Conservation (phyloP, 2,888 invertebrate genomes). For the Zelleria hepariella region DNA sequence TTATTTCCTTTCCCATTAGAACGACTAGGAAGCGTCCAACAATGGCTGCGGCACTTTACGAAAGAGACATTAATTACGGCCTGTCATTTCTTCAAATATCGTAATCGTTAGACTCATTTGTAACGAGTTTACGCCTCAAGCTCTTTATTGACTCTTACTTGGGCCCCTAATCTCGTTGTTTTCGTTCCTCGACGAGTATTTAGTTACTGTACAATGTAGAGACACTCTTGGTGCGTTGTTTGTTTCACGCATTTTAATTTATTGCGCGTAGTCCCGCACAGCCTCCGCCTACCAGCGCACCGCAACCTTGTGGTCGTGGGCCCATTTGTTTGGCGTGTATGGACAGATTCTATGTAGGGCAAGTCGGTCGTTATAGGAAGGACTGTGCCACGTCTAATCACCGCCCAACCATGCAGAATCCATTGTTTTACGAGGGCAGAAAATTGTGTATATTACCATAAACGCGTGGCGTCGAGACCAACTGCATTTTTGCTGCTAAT, state of each 20-base stretch:
- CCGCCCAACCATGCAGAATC: background rate
- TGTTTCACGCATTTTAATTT: slow-evolving; percentile 20
- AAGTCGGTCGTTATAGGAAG: background rate
- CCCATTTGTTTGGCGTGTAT: slow-evolving; percentile 51
- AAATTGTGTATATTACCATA: background rate
- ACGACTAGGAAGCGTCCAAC: background rate
- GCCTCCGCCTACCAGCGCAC: slow-evolving; percentile 16
- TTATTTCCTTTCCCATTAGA: background rate
- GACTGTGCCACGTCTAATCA: background rate
- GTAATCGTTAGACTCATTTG: background rate
- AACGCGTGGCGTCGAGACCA: background rate
- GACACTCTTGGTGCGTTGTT: background rate
- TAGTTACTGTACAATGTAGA: background rate
- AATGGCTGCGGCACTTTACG: background rate
- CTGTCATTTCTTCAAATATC: background rate
- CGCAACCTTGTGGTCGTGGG: slow-evolving; percentile 50
- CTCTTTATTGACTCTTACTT: background rate
- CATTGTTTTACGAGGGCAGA: background rate
- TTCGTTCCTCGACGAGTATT: too few relatives aligned
- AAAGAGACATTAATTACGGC: background rate
- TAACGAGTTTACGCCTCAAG: too few relatives aligned
- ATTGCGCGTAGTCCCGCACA: slow-evolving; percentile 28
- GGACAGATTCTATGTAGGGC: slow-evolving; percentile 25
- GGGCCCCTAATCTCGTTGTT: too few relatives aligned
- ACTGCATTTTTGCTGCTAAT: slow-evolving; percentile 8